These are phyloP conservation scores for Oppia nitens DNA, from an alignment of 1,140 invertebrate genomes.

Conservation along the genomic window DNA sequence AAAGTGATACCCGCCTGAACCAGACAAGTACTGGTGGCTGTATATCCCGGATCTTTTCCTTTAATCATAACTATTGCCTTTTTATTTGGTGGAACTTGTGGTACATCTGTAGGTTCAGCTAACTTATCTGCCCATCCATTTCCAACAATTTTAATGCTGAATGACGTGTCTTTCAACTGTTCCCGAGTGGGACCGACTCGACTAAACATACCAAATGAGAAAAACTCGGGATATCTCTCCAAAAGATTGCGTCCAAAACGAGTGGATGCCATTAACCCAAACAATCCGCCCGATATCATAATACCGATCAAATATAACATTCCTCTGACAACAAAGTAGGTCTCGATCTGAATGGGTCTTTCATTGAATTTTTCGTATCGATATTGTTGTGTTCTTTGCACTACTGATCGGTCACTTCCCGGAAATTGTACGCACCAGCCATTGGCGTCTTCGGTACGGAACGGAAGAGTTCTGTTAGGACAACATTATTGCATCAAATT, in stretches of 20 bases:
- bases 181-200: conserved; percentile 46
- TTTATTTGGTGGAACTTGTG: conserved; percentile 43
- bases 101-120: conserved; percentile 40
- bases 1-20: conserved; percentile 53
- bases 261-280: conserved; percentile 46
- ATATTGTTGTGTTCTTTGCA: conserved; percentile 52
- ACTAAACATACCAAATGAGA: conserved; percentile 48
- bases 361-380: conserved; percentile 46
- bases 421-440: conserved; percentile 57
- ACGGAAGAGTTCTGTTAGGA: conserved; percentile 30
- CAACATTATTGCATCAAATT: not conserved
- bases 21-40: conserved; percentile 52
- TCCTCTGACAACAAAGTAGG: conserved; percentile 28
- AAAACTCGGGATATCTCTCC: conserved; percentile 50
- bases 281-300: conserved; percentile 39
- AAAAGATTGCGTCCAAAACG: conserved; percentile 43
- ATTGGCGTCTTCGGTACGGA: conserved; percentile 39
- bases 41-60: conserved; percentile 53
- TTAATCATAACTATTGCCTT: conserved; percentile 40
- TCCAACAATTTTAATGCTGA: conserved; percentile 49
- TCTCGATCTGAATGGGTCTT: conserved; percentile 35
- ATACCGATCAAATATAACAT: conserved; percentile 30
- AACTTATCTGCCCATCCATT: conserved; percentile 54
- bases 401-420: conserved; percentile 60
- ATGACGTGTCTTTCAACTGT: conserved; percentile 40